Conservation (phyloP, 2,113 vertebrate species). For the Otolemur garnettii region DNA sequence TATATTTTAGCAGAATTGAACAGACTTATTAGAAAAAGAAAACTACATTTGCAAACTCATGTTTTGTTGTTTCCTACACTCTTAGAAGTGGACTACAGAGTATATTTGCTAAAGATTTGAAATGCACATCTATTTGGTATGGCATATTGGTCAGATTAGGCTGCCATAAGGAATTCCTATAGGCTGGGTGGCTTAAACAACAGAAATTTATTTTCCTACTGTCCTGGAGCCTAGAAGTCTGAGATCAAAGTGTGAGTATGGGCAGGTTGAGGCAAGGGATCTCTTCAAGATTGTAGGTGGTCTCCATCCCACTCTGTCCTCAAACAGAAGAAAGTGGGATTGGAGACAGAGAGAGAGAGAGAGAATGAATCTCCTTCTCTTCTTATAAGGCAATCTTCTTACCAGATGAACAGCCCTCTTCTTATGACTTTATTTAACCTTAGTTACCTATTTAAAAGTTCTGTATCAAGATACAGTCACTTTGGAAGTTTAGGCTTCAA, state of each 20-base stretch:
- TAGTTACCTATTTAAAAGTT: not conserved
- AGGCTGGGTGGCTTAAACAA: not conserved
- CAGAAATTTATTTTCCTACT: not conserved
- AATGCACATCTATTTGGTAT: not conserved
- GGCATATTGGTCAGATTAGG: not conserved
- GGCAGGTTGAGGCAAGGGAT: not conserved
- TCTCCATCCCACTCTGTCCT: not conserved
- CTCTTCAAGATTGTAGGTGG: not conserved
- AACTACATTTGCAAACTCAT: not conserved
- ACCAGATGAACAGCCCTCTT: not conserved
- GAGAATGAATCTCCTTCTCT: not conserved
- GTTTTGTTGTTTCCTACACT: not conserved
- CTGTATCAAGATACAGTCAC: not conserved
- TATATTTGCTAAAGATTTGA: constrained; percentile 44
- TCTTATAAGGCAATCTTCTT: not conserved
- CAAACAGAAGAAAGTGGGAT: not conserved
- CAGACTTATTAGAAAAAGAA: not conserved
- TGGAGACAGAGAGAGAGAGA: not conserved
- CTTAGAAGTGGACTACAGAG: not conserved
- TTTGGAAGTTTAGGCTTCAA: not conserved
- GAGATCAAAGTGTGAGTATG: not conserved
- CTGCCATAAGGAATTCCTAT: not conserved
- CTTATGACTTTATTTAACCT: not conserved
- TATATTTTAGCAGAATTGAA: constrained; percentile 44
- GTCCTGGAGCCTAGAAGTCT: not conserved